Percentiles rank a stretch among this genome's conserved stretches.
Conservation (phyloP, 2,888 invertebrate species). For the Imbricaverruca yamaguchii region DNA sequence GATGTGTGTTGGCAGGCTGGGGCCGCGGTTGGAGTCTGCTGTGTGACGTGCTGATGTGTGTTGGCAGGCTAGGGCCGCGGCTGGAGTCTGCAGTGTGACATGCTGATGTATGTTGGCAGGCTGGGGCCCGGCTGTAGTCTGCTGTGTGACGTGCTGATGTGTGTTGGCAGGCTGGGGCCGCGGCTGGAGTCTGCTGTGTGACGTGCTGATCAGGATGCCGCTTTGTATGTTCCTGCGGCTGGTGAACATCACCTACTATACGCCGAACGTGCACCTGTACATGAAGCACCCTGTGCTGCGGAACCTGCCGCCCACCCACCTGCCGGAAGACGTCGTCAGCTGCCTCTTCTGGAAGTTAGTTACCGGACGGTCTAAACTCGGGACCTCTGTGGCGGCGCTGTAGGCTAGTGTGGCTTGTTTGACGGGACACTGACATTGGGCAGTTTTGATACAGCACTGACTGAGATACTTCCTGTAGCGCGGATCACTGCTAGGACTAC, state of each 20-base stretch:
- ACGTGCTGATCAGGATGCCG: slow-evolving; percentile 61
- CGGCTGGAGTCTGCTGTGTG: slow-evolving; percentile 64
- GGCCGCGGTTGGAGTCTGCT: no score
- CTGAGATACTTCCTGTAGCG: no score
- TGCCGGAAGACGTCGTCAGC: slow-evolving; percentile 33
- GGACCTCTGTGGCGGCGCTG: no score
- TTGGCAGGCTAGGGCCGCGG: no score
- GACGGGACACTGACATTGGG: no score
- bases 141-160: slow-evolving; percentile 57
- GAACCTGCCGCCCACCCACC: slow-evolving; percentile 54
- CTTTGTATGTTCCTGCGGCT: slow-evolving; percentile 60
- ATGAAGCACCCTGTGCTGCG: slow-evolving; percentile 58
- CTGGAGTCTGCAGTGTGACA: no score
- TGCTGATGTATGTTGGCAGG: slow-evolving; percentile 37
- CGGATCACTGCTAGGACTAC: no score
- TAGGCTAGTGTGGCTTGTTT: no score
- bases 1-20: no score
- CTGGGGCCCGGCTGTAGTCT: slow-evolving; percentile 59
- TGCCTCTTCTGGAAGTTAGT: slow-evolving; percentile 36
- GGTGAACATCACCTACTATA: slow-evolving; percentile 51
- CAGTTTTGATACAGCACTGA: no score
- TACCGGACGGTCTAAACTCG: no score
- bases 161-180: slow-evolving; percentile 45
- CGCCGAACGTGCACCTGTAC: slow-evolving; percentile 52
- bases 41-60: no score